Evolutionary conservation across 1,140 invertebrate genomes (phyloP).

Genomic region (Orius insidiosus): DNA sequence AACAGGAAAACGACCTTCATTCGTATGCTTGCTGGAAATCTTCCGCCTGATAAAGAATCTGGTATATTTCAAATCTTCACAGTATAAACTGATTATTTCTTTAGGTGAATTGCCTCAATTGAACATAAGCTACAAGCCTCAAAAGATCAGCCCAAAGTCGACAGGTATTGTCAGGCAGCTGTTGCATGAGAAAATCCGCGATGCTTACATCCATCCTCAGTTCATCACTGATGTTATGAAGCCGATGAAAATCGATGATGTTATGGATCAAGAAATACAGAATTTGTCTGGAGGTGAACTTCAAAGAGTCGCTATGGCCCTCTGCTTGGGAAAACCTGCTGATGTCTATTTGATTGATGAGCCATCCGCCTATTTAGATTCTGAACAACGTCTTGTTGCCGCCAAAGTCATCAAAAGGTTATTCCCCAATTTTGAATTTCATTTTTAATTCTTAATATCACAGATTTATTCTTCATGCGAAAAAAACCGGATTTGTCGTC

Average conservation of each 20-base stretch:
- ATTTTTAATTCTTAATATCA: conserved; percentile 15
- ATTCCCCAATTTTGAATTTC: background rate
- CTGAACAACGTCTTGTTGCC: conserved; percentile 97
- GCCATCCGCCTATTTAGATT: conserved; percentile 97
- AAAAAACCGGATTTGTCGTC: conserved; percentile 98
- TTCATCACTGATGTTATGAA: conserved; percentile 99
- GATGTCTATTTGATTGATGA: conserved; percentile 99
- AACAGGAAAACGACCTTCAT: conserved; percentile 98
- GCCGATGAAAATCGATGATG: conserved; percentile 91
- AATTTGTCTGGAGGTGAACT: conserved; percentile 98
- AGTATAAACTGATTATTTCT: conserved; percentile 9
- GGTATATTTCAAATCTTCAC: conserved; percentile 29
- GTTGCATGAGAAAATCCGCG: conserved; percentile 89
- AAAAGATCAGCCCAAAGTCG: conserved; percentile 98
- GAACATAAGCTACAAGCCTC: conserved; percentile 98
- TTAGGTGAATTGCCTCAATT: conserved; percentile 69
- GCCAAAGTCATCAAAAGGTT: conserved; percentile 98
- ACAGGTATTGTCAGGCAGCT: conserved; percentile 72
- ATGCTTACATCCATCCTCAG: conserved; percentile 93
- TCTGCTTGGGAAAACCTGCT: conserved; percentile 95
- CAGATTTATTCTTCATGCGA: conserved; percentile 96
- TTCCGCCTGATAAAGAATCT: conserved; percentile 76
- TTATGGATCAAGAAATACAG: conserved; percentile 97
- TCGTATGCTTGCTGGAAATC: conserved; percentile 89
- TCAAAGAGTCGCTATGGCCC: conserved; percentile 86